A percentile compares a stretch with the other conserved stretches of the same genome.
Conservation (phyloP, 2,888 invertebrate genomes). For the Acleris literana region DNA sequence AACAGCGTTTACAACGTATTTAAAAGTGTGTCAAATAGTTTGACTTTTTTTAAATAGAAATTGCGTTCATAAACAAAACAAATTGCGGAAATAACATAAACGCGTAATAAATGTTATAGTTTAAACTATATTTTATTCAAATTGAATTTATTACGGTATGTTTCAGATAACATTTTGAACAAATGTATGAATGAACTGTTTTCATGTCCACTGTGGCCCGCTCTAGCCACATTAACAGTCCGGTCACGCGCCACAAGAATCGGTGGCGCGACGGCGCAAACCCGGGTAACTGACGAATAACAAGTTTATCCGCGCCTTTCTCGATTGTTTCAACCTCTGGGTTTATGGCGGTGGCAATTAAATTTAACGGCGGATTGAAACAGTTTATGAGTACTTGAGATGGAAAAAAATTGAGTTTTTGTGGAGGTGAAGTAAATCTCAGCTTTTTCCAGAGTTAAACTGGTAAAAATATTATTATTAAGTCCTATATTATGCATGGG, state of each 20-base stretch:
- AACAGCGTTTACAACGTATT: no score
- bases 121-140: no score
- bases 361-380: constrained; percentile 21
- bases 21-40: no score
- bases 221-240: constrained; percentile 16
- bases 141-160: no score
- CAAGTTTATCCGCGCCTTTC: constrained; percentile 35
- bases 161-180: no score
- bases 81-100: no score
- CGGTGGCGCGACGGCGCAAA: constrained; percentile 31
- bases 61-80: no score
- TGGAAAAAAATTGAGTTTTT: not conserved
- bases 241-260: constrained; percentile 28
- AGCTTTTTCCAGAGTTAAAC: no score
- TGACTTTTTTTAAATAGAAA: no score
- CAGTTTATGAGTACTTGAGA: constrained; percentile 8
- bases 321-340: constrained; percentile 34
- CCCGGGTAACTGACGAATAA: constrained; percentile 37
- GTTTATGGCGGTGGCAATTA: constrained; percentile 13
- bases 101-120: no score
- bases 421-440: not conserved
- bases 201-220: not conserved
- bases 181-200: not conserved
- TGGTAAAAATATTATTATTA: no score
- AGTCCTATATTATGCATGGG: no score